Evolutionary conservation across 2,888 invertebrate genomes (phyloP).

Genomic region (Palloptera scutellata): DNA sequence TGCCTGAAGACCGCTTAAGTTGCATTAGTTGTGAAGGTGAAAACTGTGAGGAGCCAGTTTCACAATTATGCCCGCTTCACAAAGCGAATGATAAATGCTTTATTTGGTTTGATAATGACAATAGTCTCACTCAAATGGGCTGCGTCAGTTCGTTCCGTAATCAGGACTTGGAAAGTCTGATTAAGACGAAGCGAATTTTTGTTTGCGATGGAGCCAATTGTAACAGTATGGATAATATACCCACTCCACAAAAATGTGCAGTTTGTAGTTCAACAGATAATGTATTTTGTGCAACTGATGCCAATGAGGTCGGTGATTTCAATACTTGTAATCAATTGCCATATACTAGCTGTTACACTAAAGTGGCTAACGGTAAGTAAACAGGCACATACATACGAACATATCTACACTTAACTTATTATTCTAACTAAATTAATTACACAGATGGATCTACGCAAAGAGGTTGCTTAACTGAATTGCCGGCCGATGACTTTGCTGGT

Average conservation of each 20-base stretch:
- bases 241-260: conserved; percentile 45
- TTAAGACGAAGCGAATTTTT: conserved; percentile 53
- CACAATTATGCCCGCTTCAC: conserved; percentile 46
- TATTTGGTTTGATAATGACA: conserved; percentile 46
- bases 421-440: no score
- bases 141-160: conserved; percentile 54
- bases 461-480: conserved; percentile 52
- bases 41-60: conserved; percentile 47
- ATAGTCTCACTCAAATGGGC: conserved; percentile 50
- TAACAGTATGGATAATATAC: conserved; percentile 44
- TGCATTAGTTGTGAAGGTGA: conserved; percentile 49
- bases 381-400: neutral
- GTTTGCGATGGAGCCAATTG: conserved; percentile 54
- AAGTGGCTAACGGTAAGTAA: conserved; percentile 41
- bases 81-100: conserved; percentile 54
- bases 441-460: conserved; percentile 54
- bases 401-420: no score
- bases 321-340: conserved; percentile 48
- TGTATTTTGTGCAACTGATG: conserved; percentile 49
- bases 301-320: conserved; percentile 43
- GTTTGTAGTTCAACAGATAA: conserved; percentile 51
- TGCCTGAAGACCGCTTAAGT: conserved; percentile 50
- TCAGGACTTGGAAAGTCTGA: conserved; percentile 48
- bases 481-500: conserved; percentile 44
- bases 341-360: conserved; percentile 51